These are phyloP conservation scores for Calcarius ornatus DNA, from an alignment of 2,113 vertebrate species.

Conservation along the genomic window DNA sequence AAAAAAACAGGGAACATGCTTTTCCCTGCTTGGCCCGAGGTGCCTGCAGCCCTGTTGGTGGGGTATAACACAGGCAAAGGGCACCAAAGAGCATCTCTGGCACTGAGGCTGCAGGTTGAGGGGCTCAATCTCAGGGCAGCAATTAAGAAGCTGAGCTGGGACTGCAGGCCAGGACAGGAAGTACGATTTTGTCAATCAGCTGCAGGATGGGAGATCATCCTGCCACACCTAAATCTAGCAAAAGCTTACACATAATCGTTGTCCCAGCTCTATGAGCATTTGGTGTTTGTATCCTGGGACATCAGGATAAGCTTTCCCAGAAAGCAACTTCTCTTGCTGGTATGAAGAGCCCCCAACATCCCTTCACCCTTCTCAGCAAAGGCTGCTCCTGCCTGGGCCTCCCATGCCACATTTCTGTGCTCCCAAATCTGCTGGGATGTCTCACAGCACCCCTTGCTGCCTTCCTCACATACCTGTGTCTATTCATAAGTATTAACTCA, in stretches of 20 bases:
- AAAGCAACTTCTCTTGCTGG: neutral
- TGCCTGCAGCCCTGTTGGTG: neutral
- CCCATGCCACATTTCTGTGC: neutral
- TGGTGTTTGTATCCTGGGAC: neutral
- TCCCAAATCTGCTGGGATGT: neutral
- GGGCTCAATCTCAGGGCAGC: neutral
- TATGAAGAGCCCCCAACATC: neutral
- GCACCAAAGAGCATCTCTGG: neutral
- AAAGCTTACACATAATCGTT: neutral
- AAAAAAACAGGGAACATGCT: neutral
- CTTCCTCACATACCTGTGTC: neutral
- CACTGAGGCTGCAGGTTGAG: rapidly evolving
- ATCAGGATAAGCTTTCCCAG: neutral
- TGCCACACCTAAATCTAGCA: neutral
- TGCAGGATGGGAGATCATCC: neutral
- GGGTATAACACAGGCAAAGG: neutral
- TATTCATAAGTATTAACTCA: neutral
- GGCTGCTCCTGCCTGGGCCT: neutral
- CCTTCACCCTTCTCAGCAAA: neutral
- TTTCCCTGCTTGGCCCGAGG: neutral
- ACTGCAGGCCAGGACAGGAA: neutral
- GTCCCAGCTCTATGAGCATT: neutral
- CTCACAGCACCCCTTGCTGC: neutral
- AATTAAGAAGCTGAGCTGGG: neutral
- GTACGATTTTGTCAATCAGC: neutral